Conservation (phyloP, 37 sponge, comb jelly and placozoan genomes). For the Beroe forskalii region DNA sequence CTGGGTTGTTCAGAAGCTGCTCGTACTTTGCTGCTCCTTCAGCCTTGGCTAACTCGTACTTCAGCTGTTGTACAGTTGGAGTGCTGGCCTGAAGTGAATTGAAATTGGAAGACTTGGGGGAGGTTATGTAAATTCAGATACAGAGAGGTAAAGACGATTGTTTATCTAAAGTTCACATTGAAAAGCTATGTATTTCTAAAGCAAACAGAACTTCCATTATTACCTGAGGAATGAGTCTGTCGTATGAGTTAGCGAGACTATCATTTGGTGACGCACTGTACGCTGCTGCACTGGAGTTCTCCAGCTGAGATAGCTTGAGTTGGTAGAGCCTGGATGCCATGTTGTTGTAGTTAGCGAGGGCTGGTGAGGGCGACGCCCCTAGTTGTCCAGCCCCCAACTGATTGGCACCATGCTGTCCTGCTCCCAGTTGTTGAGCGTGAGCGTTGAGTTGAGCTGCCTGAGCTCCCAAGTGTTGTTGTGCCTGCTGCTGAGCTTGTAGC, state of each 20-base stretch:
- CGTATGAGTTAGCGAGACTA: background rate
- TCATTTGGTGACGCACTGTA: background rate
- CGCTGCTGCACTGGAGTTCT: background rate
- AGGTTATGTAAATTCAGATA: background rate
- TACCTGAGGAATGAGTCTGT: slow-evolving; percentile 12
- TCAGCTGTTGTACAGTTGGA: slow-evolving; percentile 45
- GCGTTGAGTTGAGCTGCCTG: background rate
- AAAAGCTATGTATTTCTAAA: background rate
- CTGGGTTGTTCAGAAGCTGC: slow-evolving; percentile 33
- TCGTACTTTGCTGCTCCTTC: slow-evolving; percentile 27
- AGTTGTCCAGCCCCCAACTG: background rate
- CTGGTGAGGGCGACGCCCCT: slow-evolving; percentile 11
- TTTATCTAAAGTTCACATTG: background rate
- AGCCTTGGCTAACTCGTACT: slow-evolving; percentile 63
- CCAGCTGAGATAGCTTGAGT: slow-evolving; percentile 27
- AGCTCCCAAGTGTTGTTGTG: background rate
- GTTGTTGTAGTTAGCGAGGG: slow-evolving; percentile 16
- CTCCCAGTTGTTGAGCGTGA: background rate
- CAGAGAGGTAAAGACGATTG: background rate
- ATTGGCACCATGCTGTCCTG: background rate
- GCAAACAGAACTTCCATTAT: no score
- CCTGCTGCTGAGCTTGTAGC: slow-evolving; percentile 3
- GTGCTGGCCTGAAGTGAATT: slow-evolving; percentile 1
- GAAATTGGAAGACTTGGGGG: background rate
- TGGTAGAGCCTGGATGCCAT: slow-evolving; percentile 30